Evolutionary conservation across 2,113 vertebrate species (phyloP).

Genomic region (Gymnorhina tibicen): DNA sequence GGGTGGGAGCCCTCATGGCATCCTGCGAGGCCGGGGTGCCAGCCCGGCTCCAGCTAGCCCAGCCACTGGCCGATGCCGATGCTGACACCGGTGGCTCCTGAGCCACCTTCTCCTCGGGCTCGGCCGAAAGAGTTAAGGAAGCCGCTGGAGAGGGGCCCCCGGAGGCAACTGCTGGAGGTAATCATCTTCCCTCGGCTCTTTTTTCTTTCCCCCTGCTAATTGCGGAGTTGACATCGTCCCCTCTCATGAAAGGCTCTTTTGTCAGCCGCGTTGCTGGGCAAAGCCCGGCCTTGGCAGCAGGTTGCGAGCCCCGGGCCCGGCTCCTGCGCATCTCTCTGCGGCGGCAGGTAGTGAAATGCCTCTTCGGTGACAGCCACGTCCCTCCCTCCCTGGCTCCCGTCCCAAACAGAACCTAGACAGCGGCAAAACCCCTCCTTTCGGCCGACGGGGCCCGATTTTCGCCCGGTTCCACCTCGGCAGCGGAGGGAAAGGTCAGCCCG

Average conservation of each 20-base stretch:
- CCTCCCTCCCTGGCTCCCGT: not conserved
- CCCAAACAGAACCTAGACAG: not conserved
- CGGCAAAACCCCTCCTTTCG: not conserved
- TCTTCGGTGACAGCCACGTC: not conserved
- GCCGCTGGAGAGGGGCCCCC: not conserved
- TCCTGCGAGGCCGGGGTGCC: not conserved
- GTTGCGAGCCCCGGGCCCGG: not conserved
- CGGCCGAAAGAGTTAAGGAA: slow-evolving; percentile 34
- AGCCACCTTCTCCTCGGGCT: not conserved
- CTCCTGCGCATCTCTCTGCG: not conserved
- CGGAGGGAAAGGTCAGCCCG: slow-evolving; percentile 47
- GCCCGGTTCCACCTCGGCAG: not conserved
- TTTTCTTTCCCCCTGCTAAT: slow-evolving; percentile 30
- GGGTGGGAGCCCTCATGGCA: fast-evolving
- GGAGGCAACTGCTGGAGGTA: slow-evolving; percentile 31
- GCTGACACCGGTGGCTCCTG: not conserved
- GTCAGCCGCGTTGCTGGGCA: slow-evolving; percentile 46
- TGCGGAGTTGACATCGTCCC: slow-evolving; percentile 52
- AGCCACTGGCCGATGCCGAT: not conserved
- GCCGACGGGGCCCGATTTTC: not conserved
- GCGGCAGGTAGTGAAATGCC: slow-evolving; percentile 12
- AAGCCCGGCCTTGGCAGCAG: slow-evolving; percentile 8
- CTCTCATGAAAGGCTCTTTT: slow-evolving; percentile 65
- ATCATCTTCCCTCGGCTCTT: slow-evolving; percentile 47
- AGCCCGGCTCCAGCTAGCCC: fast-evolving